phyloP scores from a whole-genome alignment of 2,797 vertebrate species.

The Clarias laeviceps region DNA sequence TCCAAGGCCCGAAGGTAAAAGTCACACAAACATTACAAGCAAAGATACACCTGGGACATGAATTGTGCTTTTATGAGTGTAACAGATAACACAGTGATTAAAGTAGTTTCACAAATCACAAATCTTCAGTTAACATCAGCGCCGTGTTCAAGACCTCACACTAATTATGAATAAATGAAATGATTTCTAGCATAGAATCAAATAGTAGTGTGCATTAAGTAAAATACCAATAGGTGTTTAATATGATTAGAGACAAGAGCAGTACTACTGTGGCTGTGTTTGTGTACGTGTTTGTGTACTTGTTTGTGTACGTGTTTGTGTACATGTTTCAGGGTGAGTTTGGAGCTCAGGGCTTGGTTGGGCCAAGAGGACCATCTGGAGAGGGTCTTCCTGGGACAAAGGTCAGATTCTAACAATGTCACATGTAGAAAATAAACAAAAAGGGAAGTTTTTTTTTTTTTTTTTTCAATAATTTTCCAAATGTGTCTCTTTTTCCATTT shows the following conservation, averaged over 20 bases:
- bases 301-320: slow-evolving; percentile 4
- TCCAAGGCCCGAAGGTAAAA: slow-evolving; percentile 87
- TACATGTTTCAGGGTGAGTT: slow-evolving; percentile 80
- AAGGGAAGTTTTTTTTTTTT: too few species aligned
- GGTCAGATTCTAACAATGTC: slow-evolving; percentile 66
- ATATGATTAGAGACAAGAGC: neutral
- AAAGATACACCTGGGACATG: neutral
- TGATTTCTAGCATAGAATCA: neutral
- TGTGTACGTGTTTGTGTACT: too few species aligned
- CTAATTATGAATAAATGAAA: neutral
- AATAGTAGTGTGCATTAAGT: neutral
- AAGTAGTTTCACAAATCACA: neutral
- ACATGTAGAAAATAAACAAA: neutral
- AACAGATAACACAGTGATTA: neutral
- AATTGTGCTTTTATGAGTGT: neutral
- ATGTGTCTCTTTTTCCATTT: slow-evolving; percentile 10
- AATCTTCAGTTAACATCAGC: neutral
- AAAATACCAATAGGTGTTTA: neutral
- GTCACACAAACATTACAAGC: slow-evolving; percentile 2
- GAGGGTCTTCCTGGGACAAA: slow-evolving; percentile 87
- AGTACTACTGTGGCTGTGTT: neutral
- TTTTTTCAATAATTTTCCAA: neutral
- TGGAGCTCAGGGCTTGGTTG: slow-evolving; percentile 82
- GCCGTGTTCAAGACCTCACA: neutral
- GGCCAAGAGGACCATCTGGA: slow-evolving; percentile 82